Conservation (phyloP, 2,797 vertebrate genomes). For the Leuciscus waleckii region DNA sequence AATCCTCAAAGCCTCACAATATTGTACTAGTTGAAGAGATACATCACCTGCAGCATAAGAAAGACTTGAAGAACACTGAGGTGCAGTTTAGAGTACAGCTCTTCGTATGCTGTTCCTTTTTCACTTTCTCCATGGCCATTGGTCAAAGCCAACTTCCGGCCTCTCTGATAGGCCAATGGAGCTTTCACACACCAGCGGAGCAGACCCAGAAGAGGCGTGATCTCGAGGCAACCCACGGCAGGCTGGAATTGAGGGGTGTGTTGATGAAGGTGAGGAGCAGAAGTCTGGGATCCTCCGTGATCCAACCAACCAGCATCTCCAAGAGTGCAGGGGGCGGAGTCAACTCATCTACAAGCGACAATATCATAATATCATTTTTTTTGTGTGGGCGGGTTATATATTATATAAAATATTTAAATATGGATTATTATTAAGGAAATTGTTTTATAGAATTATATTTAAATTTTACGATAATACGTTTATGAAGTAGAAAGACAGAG, state of each 20-base stretch:
- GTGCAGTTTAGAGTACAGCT: constrained; percentile 92
- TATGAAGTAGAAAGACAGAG: not conserved
- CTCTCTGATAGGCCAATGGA: constrained; percentile 85
- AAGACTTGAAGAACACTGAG: constrained; percentile 93
- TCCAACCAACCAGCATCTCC: constrained; percentile 93
- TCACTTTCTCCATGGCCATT: constrained; percentile 75
- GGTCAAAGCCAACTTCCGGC: constrained; percentile 76
- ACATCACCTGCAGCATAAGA: constrained; percentile 77
- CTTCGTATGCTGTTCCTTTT: constrained; percentile 68
- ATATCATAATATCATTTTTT: not conserved
- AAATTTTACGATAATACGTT: not conserved
- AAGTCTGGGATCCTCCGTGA: constrained; percentile 91
- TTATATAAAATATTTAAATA: not conserved
- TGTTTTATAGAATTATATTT: not conserved
- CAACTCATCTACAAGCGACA: constrained; percentile 84
- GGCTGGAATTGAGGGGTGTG: constrained; percentile 87
- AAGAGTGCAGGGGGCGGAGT: constrained; percentile 91
- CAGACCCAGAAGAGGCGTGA: constrained; percentile 91
- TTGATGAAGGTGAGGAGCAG: constrained; percentile 94
- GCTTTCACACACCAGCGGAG: constrained; percentile 95
- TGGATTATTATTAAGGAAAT: not conserved
- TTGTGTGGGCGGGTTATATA: not conserved
- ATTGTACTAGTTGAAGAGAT: not conserved
- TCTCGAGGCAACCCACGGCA: constrained; percentile 89
- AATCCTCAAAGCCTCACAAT: not conserved